Conservation (phyloP, 1,140 invertebrate genomes). For the Apis laboriosa region DNA sequence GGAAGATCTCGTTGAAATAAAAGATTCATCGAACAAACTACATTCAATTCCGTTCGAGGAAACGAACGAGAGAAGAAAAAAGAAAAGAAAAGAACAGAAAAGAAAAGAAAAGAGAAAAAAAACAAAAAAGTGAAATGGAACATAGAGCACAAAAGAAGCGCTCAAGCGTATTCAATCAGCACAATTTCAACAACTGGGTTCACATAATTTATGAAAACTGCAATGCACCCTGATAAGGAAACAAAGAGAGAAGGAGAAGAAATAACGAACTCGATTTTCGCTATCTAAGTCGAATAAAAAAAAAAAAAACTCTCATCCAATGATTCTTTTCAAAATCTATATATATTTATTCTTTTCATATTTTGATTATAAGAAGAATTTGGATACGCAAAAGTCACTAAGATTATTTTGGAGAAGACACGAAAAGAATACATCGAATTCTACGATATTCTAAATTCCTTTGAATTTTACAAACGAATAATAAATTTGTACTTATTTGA, state of each 20-base stretch:
- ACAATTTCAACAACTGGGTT: constrained; percentile 13
- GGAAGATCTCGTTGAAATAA: not conserved
- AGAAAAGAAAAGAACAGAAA: not conserved
- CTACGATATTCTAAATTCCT: too few species aligned
- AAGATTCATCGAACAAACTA: constrained; percentile 24
- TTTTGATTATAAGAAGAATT: too few species aligned
- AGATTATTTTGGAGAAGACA: too few species aligned
- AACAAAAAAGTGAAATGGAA: not conserved
- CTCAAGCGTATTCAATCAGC: constrained; percentile 26
- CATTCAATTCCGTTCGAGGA: constrained; percentile 10
- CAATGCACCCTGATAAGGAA: not conserved
- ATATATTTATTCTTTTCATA: too few species aligned
- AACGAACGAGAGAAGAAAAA: not conserved
- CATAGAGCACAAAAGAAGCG: not conserved
- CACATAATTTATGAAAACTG: constrained; percentile 30
- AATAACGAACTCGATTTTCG: constrained; percentile 21
- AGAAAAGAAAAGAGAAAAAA: not conserved
- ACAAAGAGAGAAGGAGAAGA: not conserved
- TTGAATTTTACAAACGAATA: too few species aligned
- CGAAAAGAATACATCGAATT: too few species aligned
- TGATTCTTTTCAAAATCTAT: too few species aligned
- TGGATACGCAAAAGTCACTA: too few species aligned
- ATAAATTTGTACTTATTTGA: too few species aligned
- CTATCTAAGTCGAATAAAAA: not conserved
- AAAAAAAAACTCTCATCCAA: too few species aligned